These are phyloP conservation scores for Ginglymostoma cirratum DNA, from an alignment of 2,113 vertebrate genomes.

Conservation along the genomic window DNA sequence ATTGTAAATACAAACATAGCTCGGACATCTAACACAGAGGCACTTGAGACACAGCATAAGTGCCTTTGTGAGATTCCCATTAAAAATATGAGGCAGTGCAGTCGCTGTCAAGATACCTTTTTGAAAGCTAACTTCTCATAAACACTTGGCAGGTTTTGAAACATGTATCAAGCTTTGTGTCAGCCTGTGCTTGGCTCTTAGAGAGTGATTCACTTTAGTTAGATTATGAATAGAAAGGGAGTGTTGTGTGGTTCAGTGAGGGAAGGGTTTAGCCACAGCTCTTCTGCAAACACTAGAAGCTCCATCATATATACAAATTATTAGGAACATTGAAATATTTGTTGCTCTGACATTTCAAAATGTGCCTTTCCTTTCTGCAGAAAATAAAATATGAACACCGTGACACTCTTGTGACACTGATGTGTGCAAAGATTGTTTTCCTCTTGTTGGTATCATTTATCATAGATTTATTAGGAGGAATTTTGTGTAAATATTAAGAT, in stretches of 20 bases:
- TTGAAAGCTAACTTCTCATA: constrained; percentile 35
- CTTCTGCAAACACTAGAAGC: not conserved
- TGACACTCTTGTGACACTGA: not conserved
- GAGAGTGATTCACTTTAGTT: constrained; percentile 33
- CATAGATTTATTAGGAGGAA: not conserved
- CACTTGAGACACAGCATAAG: not conserved
- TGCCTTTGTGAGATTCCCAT: constrained; percentile 23
- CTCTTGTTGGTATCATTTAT: not conserved
- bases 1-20: not conserved
- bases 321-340: not conserved
- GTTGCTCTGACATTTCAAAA: not conserved
- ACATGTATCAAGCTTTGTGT: constrained; percentile 35
- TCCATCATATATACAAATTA: not conserved
- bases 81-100: constrained; percentile 36
- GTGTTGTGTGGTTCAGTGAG: constrained; percentile 11
- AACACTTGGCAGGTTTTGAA: constrained; percentile 34
- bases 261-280: constrained; percentile 21
- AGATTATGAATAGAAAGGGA: constrained; percentile 36
- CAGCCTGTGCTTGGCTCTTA: constrained; percentile 36
- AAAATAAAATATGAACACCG: not conserved
- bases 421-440: not conserved
- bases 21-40: not conserved
- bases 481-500: not conserved
- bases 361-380: not conserved
- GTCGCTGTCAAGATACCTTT: constrained; percentile 36